Conservation (phyloP, 2,888 invertebrate species). For the Netelia fuscicornis region DNA sequence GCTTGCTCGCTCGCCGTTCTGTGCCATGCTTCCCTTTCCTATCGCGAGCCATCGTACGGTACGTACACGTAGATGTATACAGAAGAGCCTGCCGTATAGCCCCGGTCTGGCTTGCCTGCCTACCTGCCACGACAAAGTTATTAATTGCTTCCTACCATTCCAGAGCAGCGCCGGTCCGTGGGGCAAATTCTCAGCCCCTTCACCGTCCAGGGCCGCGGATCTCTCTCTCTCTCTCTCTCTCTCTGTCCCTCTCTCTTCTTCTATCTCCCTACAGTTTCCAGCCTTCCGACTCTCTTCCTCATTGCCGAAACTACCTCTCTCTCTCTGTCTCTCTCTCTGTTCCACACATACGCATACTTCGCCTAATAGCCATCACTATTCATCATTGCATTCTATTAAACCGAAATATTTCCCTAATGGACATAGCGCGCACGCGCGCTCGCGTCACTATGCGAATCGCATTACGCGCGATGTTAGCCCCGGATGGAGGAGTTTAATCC, state of each 20-base stretch:
- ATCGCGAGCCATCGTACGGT: slow-evolving; percentile 47
- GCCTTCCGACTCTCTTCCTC: slow-evolving; percentile 46
- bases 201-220: slow-evolving; percentile 62
- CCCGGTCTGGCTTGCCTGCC: slow-evolving; percentile 71
- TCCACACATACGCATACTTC: slow-evolving; percentile 55
- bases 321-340: slow-evolving; percentile 31
- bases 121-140: slow-evolving; percentile 83
- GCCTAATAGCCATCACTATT: slow-evolving; percentile 76
- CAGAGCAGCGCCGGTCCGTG: slow-evolving; percentile 73
- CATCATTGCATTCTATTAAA: slow-evolving; percentile 76
- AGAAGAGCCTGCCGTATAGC: slow-evolving; percentile 23
- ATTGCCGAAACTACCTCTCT: slow-evolving; percentile 23
- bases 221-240: slow-evolving; percentile 51
- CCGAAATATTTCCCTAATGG: slow-evolving; percentile 70
- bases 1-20: slow-evolving; percentile 60
- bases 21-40: slow-evolving; percentile 63
- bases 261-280: slow-evolving; percentile 62
- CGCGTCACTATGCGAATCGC: slow-evolving; percentile 39
- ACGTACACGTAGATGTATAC: slow-evolving; percentile 48
- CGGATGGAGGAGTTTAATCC: too few species aligned
- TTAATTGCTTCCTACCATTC: slow-evolving; percentile 84
- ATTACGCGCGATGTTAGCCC: too few species aligned
- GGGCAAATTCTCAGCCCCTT: slow-evolving; percentile 73
- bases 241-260: slow-evolving; percentile 42
- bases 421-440: slow-evolving; percentile 56